Evolutionary conservation across 2,888 invertebrate species (phyloP).

Genomic region (Drosophila siamana): DNA sequence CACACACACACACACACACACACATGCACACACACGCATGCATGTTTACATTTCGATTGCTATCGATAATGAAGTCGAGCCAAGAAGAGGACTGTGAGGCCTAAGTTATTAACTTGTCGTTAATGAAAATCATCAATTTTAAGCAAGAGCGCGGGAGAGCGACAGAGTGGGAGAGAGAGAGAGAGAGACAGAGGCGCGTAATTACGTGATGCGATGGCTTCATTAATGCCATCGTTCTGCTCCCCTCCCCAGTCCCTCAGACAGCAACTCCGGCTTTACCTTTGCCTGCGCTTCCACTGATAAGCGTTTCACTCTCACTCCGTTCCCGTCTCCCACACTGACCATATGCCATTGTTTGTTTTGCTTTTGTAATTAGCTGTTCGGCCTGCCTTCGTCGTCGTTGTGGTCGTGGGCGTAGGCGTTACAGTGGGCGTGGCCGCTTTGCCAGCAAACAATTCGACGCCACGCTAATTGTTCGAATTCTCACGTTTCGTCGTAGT

Average conservation of each 20-base stretch:
- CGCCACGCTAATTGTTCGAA: constrained; percentile 38
- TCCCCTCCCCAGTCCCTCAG: not conserved
- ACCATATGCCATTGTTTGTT: constrained; percentile 52
- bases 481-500: constrained; percentile 35
- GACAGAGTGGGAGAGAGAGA: constrained; percentile 9
- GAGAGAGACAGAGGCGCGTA: constrained; percentile 34
- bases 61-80: constrained; percentile 66
- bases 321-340: not conserved
- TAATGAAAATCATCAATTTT: constrained; percentile 82
- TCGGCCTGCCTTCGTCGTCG: no score
- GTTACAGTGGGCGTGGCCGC: constrained; percentile 27
- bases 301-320: constrained; percentile 53
- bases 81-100: constrained; percentile 31
- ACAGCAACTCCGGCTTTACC: not conserved
- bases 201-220: constrained; percentile 70
- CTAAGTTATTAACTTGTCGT: constrained; percentile 78
- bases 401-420: constrained; percentile 18
- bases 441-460: constrained; percentile 16
- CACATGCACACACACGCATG: not conserved
- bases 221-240: constrained; percentile 55
- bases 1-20: not conserved
- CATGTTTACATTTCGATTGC: constrained; percentile 49
- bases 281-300: constrained; percentile 43
- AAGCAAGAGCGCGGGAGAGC: constrained; percentile 28
- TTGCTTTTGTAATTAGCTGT: constrained; percentile 58